These are phyloP conservation scores for Drosophila grimshawi DNA, from an alignment of 1,140 invertebrate genomes.

Conservation along the genomic window DNA sequence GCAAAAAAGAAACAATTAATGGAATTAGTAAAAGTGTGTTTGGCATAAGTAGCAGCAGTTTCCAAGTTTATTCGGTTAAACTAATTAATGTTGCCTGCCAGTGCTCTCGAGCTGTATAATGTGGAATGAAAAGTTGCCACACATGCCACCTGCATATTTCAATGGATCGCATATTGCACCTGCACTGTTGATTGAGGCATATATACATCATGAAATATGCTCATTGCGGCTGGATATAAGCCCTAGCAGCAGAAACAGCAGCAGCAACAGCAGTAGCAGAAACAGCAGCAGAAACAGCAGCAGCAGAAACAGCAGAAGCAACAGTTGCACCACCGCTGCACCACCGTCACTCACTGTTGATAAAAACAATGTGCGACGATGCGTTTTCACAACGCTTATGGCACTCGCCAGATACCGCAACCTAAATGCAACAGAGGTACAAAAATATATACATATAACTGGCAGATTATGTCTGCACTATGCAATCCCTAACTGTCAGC, in stretches of 20 bases:
- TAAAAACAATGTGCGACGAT: slow-evolving; percentile 48
- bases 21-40: slow-evolving; percentile 69
- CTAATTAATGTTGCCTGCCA: background rate
- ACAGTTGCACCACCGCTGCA: slow-evolving; percentile 9
- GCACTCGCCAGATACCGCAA: slow-evolving; percentile 41
- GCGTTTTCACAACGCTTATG: slow-evolving; percentile 54
- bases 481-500: slow-evolving; percentile 63
- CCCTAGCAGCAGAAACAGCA: slow-evolving; percentile 17
- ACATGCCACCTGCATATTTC: background rate
- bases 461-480: slow-evolving; percentile 62
- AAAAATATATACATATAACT: slow-evolving; percentile 17
- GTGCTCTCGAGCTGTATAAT: background rate
- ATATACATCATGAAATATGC: background rate
- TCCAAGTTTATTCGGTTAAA: background rate
- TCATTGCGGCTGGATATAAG: slow-evolving; percentile 27
- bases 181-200: slow-evolving; percentile 4
- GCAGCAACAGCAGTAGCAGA: slow-evolving; percentile 8
- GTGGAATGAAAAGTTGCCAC: background rate
- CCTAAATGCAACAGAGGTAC: slow-evolving; percentile 15
- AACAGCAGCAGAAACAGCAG: slow-evolving; percentile 12
- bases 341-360: slow-evolving; percentile 26
- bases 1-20: slow-evolving; percentile 63
- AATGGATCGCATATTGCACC: background rate
- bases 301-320: background rate
- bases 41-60: slow-evolving; percentile 3